A percentile compares a stretch with the other conserved stretches of the same genome.
Conservation (phyloP, 2,888 invertebrate genomes). For the Cryptophagus acutangulus region DNA sequence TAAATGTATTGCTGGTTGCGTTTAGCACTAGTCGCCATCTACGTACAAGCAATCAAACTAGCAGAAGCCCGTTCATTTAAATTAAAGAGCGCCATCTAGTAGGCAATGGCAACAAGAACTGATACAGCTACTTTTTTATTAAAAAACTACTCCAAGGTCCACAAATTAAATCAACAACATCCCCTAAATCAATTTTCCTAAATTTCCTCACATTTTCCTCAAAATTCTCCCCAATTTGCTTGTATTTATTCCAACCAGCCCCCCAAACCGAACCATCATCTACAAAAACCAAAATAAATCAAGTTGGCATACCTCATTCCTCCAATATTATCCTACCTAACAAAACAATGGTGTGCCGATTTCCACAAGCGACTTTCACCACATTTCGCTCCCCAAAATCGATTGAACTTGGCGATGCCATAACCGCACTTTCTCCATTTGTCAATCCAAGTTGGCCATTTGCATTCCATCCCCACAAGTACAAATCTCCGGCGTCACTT, state of each 20-base stretch:
- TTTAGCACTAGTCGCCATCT: too few relatives aligned
- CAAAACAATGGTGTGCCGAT: slow-evolving; percentile 66
- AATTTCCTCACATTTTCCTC: too few relatives aligned
- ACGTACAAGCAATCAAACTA: too few relatives aligned
- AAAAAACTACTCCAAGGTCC: too few relatives aligned
- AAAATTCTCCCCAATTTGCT: too few relatives aligned
- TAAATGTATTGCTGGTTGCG: too few relatives aligned
- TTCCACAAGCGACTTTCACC: slow-evolving; percentile 64
- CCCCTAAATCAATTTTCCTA: too few relatives aligned
- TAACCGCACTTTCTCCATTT: slow-evolving; percentile 39
- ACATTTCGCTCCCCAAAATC: slow-evolving; percentile 47
- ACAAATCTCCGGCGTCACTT: slow-evolving; percentile 75
- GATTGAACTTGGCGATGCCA: slow-evolving; percentile 51
- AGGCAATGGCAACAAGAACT: too few relatives aligned
- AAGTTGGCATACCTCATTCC: background rate
- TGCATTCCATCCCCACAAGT: slow-evolving; percentile 90
- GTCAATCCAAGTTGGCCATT: slow-evolving; percentile 76
- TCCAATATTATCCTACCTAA: slow-evolving; percentile 48
- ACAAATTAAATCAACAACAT: too few relatives aligned
- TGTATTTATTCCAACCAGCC: slow-evolving; percentile 77
- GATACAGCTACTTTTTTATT: too few relatives aligned
- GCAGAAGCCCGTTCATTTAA: too few relatives aligned
- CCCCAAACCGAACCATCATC: slow-evolving; percentile 67
- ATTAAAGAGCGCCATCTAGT: too few relatives aligned
- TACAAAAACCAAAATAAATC: slow-evolving; percentile 32